phyloP scores from a whole-genome alignment of 2,888 invertebrate genomes.

The Scaptomyza polygonia region DNA sequence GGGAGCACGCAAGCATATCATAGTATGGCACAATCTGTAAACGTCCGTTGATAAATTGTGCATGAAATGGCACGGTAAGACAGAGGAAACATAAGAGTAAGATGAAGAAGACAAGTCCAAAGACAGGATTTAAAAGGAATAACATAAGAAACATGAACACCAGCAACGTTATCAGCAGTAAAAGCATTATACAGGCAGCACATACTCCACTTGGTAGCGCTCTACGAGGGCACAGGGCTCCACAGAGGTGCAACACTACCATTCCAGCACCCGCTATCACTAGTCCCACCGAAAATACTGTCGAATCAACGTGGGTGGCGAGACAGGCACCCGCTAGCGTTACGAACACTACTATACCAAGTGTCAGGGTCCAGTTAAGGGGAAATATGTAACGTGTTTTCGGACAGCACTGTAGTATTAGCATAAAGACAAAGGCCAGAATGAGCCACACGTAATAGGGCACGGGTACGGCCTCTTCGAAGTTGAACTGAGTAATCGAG shows the following conservation, averaged over 20 bases:
- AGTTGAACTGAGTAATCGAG: background rate
- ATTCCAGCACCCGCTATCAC: background rate
- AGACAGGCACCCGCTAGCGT: constrained; percentile 14
- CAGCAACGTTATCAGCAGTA: constrained; percentile 13
- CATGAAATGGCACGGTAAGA: constrained; percentile 12
- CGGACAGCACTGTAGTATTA: constrained; percentile 12
- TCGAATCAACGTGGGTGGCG: fast-evolving
- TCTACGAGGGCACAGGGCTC: constrained; percentile 21
- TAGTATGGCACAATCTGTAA: constrained; percentile 18
- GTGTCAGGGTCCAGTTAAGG: constrained; percentile 19
- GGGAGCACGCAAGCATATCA: constrained; percentile 22
- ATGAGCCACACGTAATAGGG: constrained; percentile 16
- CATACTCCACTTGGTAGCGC: constrained; percentile 25
- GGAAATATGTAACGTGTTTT: constrained; percentile 4
- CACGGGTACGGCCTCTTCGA: background rate
- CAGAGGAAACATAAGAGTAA: background rate
- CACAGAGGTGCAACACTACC: constrained; percentile 9
- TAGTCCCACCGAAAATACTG: background rate
- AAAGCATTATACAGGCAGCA: constrained; percentile 3
- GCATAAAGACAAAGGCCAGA: background rate
- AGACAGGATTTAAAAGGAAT: background rate
- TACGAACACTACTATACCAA: background rate
- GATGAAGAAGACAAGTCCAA: constrained; percentile 7
- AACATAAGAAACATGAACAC: constrained; percentile 26
- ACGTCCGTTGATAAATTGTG: constrained; percentile 39